Conservation (phyloP, 2,113 vertebrate genomes). For the Dryoscopus gambensis region DNA sequence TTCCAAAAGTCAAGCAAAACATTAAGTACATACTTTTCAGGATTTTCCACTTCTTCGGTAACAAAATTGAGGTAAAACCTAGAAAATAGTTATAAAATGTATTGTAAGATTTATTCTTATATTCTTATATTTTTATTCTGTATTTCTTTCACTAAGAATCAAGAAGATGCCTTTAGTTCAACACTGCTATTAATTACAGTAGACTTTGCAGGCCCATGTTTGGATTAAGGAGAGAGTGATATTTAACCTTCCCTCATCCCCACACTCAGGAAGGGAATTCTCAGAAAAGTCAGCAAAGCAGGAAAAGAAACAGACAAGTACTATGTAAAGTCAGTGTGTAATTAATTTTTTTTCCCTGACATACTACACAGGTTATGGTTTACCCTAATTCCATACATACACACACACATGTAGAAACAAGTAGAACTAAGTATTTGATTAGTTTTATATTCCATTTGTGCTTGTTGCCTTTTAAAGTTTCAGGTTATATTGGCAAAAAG, state of each 20-base stretch:
- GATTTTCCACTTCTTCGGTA: conserved; percentile 93
- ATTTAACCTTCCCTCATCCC: neutral
- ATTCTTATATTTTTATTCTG: neutral
- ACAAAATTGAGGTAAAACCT: conserved; percentile 99
- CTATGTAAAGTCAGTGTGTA: neutral
- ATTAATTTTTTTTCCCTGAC: neutral
- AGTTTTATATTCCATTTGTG: neutral
- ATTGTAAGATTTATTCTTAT: neutral
- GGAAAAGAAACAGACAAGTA: neutral
- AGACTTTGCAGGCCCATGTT: neutral
- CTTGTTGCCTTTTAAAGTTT: neutral
- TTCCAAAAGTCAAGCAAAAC: conserved; percentile 1
- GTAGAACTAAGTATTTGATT: no score
- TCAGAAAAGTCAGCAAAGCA: neutral
- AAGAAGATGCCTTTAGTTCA: neutral
- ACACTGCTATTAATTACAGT: neutral
- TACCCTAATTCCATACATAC: neutral
- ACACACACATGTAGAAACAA: no score
- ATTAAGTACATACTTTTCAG: conserved; percentile 82
- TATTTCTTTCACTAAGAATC: neutral
- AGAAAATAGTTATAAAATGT: neutral
- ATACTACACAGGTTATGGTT: neutral
- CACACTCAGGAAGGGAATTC: neutral
- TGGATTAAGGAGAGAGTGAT: neutral
- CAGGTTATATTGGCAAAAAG: neutral